These are phyloP conservation scores for Ariolimax columbianus DNA, from an alignment of 2,888 invertebrate genomes.

Conservation along the genomic window DNA sequence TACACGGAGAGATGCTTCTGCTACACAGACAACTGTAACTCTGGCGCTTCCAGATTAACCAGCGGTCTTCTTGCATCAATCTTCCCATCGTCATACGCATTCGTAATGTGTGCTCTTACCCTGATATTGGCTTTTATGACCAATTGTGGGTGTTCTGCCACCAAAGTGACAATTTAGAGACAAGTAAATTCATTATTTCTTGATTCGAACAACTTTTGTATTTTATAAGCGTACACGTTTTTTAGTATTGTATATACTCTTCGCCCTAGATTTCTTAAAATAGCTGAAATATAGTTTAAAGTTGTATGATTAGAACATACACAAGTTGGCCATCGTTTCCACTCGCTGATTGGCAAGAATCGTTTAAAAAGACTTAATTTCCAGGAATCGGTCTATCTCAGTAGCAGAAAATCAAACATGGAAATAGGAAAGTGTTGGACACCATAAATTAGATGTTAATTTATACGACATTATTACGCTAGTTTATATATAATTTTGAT, in stretches of 20 bases:
- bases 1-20: constrained; percentile 38
- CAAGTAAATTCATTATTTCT: neutral
- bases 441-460: no score
- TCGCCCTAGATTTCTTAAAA: neutral
- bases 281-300: neutral
- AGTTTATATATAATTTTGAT: no score
- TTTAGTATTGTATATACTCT: neutral
- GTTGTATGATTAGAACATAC: neutral
- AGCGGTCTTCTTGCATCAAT: neutral
- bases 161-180: neutral
- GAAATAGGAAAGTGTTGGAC: no score
- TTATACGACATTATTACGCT: no score
- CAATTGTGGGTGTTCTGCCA: neutral
- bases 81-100: neutral
- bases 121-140: neutral
- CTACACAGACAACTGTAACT: constrained; percentile 36
- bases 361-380: neutral
- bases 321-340: neutral
- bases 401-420: no score
- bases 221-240: no score
- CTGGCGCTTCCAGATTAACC: neutral
- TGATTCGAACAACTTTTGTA: no score
- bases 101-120: neutral
- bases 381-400: neutral
- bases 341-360: neutral